A percentile compares a stretch with the other conserved stretches of the same genome.
These are phyloP conservation scores for Speoplatyrhinus poulsoni DNA, from an alignment of 2,113 vertebrate genomes.

Conservation along the genomic window DNA sequence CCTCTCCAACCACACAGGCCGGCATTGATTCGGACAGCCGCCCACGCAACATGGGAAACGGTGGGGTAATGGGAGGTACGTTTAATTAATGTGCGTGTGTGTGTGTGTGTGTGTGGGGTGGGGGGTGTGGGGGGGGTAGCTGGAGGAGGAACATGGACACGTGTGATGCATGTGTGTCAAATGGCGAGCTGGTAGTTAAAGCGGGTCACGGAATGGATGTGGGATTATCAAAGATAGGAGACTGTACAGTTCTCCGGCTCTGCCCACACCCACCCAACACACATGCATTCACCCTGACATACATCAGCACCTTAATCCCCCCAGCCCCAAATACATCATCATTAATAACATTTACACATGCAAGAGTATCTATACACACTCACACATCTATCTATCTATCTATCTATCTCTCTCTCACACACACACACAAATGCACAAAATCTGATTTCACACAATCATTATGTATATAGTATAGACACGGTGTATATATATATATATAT, in stretches of 20 bases:
- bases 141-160: not conserved
- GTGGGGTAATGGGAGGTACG: constrained; percentile 8
- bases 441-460: no score
- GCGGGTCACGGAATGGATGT: constrained; percentile 63
- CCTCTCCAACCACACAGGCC: constrained; percentile 18
- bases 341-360: constrained; percentile 32
- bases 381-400: not conserved
- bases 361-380: not conserved
- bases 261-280: not conserved
- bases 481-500: no score
- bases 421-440: constrained; percentile 4
- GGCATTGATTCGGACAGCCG: constrained; percentile 37
- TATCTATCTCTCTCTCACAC: constrained; percentile 2
- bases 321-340: constrained; percentile 24
- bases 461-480: no score
- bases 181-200: constrained; percentile 46
- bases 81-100: constrained; percentile 32
- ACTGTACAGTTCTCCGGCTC: constrained; percentile 11
- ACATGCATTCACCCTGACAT: constrained; percentile 13
- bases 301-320: constrained; percentile 58
- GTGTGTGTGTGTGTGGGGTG: constrained; percentile 21
- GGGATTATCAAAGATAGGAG: constrained; percentile 57
- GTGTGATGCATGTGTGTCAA: constrained; percentile 9
- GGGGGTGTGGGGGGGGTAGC: constrained; percentile 16
- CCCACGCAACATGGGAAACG: constrained; percentile 26